A percentile compares a stretch with the other conserved stretches of the same genome.
Conservation (phyloP, 1,140 invertebrate species). For the Batillaria attramentaria region DNA sequence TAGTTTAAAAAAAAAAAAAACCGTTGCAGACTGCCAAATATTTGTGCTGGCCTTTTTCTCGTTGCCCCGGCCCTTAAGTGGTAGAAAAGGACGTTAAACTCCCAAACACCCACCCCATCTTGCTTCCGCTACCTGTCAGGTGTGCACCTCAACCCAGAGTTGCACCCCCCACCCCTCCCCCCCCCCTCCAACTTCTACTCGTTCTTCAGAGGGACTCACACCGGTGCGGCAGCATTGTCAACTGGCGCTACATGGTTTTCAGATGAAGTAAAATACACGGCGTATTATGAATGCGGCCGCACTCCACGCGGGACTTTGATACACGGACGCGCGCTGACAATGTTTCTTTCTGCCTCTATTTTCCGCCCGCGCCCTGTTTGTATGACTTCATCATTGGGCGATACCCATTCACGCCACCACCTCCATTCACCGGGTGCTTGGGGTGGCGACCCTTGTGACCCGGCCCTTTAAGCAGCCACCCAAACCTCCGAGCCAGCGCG, state of each 20-base stretch:
- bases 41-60: too few species aligned
- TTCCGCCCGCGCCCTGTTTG: slow-evolving; percentile 8
- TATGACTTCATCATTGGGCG: slow-evolving; percentile 17
- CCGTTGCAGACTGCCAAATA: too few species aligned
- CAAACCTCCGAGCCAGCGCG: background rate
- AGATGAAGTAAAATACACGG: slow-evolving; percentile 19
- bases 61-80: too few species aligned
- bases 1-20: too few species aligned
- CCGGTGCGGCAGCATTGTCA: background rate
- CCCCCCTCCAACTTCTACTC: background rate
- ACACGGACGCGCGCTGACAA: background rate
- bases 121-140: background rate
- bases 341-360: background rate
- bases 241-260: background rate
- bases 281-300: background rate
- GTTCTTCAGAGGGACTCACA: background rate
- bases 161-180: background rate
- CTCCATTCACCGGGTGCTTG: background rate
- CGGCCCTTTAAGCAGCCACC: background rate
- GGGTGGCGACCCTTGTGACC: background rate
- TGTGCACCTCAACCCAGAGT: background rate
- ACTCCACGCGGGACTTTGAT: background rate
- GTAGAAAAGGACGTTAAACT: too few species aligned
- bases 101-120: background rate
- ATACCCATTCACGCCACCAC: background rate